A percentile compares a stretch with the other conserved stretches of the same genome.
Evolutionary conservation across 2,113 vertebrate species (phyloP).

Genomic region (Pseudopodoces humilis): DNA sequence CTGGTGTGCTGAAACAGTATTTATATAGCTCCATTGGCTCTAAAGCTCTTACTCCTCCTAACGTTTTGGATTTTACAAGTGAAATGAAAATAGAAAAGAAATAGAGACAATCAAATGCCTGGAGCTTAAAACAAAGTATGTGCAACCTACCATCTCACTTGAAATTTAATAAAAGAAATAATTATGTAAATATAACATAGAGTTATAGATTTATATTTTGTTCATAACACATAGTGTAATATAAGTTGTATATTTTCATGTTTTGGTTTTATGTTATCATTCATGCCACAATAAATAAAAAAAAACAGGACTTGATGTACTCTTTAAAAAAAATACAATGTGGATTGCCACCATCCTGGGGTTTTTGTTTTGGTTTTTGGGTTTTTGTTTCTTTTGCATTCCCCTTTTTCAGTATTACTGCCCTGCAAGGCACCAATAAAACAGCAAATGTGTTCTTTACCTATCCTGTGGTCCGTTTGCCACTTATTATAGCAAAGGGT

Average conservation of each 20-base stretch:
- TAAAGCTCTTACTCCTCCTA: conserved; percentile 76
- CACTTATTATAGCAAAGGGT: conserved; percentile 34
- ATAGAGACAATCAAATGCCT: conserved; percentile 99
- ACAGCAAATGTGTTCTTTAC: conserved; percentile 98
- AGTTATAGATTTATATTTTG: conserved; percentile 99
- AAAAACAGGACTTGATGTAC: conserved; percentile 89
- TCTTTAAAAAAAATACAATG: conserved; percentile 86
- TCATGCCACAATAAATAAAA: conserved; percentile 93
- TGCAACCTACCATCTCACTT: conserved; percentile 99
- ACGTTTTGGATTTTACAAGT: conserved; percentile 75
- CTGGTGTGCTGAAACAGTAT: conserved; percentile 78
- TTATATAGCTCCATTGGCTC: conserved; percentile 77
- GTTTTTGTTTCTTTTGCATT: conserved; percentile 82
- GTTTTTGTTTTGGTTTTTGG: conserved; percentile 34
- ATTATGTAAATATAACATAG: conserved; percentile 99
- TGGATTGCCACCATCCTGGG: conserved; percentile 92
- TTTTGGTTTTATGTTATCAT: conserved; percentile 99
- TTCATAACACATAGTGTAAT: conserved; percentile 99
- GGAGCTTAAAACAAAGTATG: conserved; percentile 96
- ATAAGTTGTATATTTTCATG: conserved; percentile 99
- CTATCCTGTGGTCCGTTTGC: conserved; percentile 81
- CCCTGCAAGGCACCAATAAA: conserved; percentile 99
- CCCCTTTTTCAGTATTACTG: conserved; percentile 99
- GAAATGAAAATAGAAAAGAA: conserved; percentile 80
- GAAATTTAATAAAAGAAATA: conserved; percentile 98